Evolutionary conservation across 2,113 vertebrate species (phyloP), one percentile per base, ranked within the genome.

Genomic region (Poeciliopsis prolifica): DNA sequence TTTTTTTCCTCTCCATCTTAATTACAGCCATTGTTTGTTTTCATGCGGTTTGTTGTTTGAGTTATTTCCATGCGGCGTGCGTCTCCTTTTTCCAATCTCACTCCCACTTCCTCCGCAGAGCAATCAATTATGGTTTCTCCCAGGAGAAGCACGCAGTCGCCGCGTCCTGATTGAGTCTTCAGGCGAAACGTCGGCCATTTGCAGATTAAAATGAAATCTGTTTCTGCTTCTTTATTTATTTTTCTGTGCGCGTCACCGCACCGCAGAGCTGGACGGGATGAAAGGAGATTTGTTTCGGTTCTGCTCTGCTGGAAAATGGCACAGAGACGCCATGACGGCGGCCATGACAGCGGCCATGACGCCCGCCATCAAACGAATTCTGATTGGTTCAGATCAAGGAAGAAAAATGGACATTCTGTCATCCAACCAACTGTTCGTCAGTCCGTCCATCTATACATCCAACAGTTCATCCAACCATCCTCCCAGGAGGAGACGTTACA

Each of bases 91-190:
- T 81, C 65, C 81, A 68, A 85, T 87, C 85, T 82, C 63, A 1
- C 70, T 65, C 28, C 44, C 40, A 1, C 80, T 62, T 87, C 75
- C 69, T 74, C 72, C 4, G 7, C 42, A 72, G 51, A 66, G 42
- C 22, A 72, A 74, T 87, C 76, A 65, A 80, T 84, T 87, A 65
- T 77, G 67, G 77, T 62, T 58, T 13, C 62, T 69, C 65, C 72
- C 24, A 58, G 68, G 78, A 74, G 70, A 42, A 26, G 24, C 29
- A 12, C 29, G 42, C 44, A 67, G 68, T 81, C 80, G 80, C 82
- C 82, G 35, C 82, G 48, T 67, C 67, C 77, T 62, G 85, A 88
- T 85, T 77, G 77, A 74, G 80, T 65, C 51, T 80, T 76, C 67
- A 70, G 82, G 65, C 33, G n/a, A 75, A 73, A 75, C 60, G 28